These are phyloP conservation scores for Holothuria scabra DNA, from an alignment of 53 echinoderm and acorn worm species.

Conservation along the genomic window DNA sequence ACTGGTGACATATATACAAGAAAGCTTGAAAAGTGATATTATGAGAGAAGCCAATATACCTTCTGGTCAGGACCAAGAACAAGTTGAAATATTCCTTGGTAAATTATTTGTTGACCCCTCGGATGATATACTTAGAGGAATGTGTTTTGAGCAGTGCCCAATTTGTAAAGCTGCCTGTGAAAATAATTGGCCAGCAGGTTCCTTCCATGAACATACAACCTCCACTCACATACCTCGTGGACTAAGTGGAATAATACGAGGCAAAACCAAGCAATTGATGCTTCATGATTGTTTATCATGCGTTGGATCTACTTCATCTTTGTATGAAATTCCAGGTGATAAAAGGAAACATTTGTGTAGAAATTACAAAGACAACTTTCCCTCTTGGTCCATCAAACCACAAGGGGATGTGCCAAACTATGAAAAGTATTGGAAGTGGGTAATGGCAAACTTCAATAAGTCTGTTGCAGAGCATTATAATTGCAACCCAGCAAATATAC, in stretches of 20 bases:
- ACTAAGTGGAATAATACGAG: background rate
- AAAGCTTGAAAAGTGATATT: too few relatives aligned
- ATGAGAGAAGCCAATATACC: too few relatives aligned
- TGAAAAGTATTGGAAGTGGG: background rate
- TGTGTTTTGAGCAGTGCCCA: slow-evolving; percentile 22
- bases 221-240: background rate
- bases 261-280: background rate
- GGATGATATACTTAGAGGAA: background rate
- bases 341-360: background rate
- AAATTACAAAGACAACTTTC: background rate
- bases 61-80: too few relatives aligned
- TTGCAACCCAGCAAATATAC: background rate
- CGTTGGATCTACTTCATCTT: background rate
- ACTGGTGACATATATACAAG: too few relatives aligned
- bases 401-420: background rate
- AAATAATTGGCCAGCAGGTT: background rate
- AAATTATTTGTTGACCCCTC: too few relatives aligned
- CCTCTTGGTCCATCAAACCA: background rate
- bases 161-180: slow-evolving; percentile 18
- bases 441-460: background rate
- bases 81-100: too few relatives aligned
- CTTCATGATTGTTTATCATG: background rate
- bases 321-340: background rate
- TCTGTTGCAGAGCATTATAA: background rate
- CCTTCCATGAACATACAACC: background rate